Evolutionary conservation across 2,113 vertebrate genomes (phyloP).

Genomic region (Crypturellus undulatus): DNA sequence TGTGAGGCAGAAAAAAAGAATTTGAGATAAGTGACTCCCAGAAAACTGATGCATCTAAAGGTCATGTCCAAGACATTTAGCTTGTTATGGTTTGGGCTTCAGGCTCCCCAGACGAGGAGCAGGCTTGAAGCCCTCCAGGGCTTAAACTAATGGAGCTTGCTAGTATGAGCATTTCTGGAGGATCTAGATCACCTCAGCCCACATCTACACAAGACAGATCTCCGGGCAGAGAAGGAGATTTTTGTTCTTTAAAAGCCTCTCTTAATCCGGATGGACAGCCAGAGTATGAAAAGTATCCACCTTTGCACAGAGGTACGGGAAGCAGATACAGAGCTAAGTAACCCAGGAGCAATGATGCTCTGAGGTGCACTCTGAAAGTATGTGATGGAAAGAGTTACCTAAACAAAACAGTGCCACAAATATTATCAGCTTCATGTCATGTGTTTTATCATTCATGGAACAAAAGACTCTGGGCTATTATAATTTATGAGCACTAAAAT

Average conservation of each 20-base stretch:
- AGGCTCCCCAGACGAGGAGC: neutral
- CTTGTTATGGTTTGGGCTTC: neutral
- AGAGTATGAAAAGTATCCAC: neutral
- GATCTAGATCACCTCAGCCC: neutral
- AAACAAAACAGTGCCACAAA: neutral
- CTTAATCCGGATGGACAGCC: neutral
- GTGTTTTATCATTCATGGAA: neutral
- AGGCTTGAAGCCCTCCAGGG: neutral
- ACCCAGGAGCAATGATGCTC: neutral
- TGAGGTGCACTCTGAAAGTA: neutral
- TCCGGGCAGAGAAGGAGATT: neutral
- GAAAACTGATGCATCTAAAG: neutral
- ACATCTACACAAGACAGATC: neutral
- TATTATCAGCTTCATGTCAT: neutral
- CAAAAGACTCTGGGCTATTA: neutral
- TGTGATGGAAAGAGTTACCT: neutral
- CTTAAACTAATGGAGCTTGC: neutral
- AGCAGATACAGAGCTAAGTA: neutral
- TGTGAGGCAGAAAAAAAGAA: neutral
- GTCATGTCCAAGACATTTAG: neutral
- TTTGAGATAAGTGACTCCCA: neutral
- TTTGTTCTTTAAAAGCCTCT: neutral
- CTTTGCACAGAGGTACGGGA: neutral
- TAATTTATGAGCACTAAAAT: neutral
- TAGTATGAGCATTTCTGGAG: neutral